Percentiles rank a stretch among this genome's conserved stretches.
Evolutionary conservation across 2,113 vertebrate genomes (phyloP).

Genomic region (Emydura subglobosa): DNA sequence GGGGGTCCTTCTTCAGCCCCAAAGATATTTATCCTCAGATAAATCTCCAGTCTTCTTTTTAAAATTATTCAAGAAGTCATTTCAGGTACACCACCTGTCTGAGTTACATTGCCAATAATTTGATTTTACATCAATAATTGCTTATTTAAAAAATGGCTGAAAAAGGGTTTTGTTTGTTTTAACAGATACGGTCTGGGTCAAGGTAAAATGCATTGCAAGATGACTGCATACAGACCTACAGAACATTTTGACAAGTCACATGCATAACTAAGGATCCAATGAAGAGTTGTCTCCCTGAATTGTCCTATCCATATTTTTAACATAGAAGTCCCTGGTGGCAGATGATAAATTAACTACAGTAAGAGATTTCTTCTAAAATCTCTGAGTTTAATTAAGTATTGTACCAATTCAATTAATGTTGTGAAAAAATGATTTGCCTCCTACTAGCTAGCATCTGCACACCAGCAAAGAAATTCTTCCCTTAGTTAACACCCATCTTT

Average conservation of each 20-base stretch:
- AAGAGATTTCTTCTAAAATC: not conserved
- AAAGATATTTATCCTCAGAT: no score
- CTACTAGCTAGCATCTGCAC: not conserved
- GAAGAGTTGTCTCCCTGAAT: not conserved
- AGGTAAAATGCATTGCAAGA: accelerated
- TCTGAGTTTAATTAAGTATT: not conserved
- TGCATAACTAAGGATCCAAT: not conserved
- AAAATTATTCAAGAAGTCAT: no score
- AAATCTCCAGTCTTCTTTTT: no score
- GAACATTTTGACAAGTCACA: not conserved
- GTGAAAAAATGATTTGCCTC: not conserved
- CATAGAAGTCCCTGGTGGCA: not conserved
- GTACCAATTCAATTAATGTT: not conserved
- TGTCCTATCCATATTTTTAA: not conserved
- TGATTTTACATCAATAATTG: not conserved
- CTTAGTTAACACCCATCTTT: not conserved
- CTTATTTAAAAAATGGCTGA: not conserved
- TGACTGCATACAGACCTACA: not conserved
- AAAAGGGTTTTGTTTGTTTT: not conserved
- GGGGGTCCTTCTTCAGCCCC: no score
- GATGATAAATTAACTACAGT: not conserved
- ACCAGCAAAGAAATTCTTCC: not conserved
- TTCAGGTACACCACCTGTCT: no score
- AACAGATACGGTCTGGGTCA: not conserved
- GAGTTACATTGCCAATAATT: not conserved